Evolutionary conservation across 37 sponge, comb jelly and placozoan species (phyloP).

Genomic region (Tethya wilhelma): DNA sequence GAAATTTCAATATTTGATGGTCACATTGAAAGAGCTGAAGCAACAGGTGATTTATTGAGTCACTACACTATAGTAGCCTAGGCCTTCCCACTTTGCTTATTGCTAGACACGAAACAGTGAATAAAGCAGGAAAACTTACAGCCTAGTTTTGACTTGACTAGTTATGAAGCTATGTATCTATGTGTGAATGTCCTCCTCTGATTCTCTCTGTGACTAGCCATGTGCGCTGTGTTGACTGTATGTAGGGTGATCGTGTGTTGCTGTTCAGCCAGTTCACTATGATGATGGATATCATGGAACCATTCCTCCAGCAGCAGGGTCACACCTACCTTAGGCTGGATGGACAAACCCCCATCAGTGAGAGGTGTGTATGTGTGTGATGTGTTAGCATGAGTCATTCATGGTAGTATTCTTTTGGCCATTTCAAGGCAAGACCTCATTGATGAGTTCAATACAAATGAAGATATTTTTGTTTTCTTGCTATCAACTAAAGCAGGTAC

Average conservation of each 20-base stretch:
- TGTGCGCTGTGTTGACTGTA: no score
- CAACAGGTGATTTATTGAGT: not conserved
- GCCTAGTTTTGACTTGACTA: no score
- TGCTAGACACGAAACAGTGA: no score
- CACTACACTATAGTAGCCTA: no score
- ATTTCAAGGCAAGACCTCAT: constrained; percentile 40
- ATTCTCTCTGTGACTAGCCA: no score
- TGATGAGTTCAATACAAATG: constrained; percentile 32
- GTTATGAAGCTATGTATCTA: no score
- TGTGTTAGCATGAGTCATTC: not conserved
- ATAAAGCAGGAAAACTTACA: no score
- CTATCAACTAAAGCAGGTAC: constrained; percentile 61
- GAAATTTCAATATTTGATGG: constrained; percentile 20
- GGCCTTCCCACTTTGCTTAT: no score
- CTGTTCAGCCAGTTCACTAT: constrained; percentile 71
- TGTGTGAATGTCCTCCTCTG: no score
- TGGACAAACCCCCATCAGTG: constrained; percentile 42
- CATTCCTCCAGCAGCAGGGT: constrained; percentile 29
- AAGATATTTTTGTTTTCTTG: constrained; percentile 37
- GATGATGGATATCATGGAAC: constrained; percentile 65
- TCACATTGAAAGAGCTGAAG: constrained; percentile 8
- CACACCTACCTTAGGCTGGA: constrained; percentile 59
- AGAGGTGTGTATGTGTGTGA: constrained; percentile 34
- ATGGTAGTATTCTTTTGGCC: not conserved
- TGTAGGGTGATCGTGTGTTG: constrained; percentile 58